These are phyloP conservation scores for Masticophis lateralis DNA, from an alignment of 2,797 vertebrate genomes.

Conservation along the genomic window DNA sequence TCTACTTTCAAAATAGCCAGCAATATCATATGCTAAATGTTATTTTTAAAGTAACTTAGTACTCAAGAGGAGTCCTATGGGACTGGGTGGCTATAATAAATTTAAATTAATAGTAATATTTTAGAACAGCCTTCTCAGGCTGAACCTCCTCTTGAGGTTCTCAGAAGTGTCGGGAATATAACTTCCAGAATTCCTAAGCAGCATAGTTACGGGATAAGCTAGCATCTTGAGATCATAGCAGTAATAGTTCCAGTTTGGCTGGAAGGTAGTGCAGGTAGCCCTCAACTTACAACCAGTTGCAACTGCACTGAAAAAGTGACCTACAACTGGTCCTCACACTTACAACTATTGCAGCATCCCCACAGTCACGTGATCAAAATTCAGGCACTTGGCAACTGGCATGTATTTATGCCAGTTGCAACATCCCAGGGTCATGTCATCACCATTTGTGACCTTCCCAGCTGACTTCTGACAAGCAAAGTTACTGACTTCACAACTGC, in stretches of 20 bases:
- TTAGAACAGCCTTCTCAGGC: neutral
- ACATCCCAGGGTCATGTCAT: neutral
- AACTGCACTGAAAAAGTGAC: neutral
- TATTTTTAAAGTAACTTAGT: neutral
- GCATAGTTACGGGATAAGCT: neutral
- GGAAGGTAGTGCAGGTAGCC: neutral
- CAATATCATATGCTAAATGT: neutral
- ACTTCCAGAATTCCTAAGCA: neutral
- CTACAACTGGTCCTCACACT: neutral
- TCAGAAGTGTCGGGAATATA: neutral
- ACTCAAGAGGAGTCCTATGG: neutral
- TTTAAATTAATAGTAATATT: neutral
- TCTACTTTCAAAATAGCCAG: neutral
- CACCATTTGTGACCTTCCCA: neutral
- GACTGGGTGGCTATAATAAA: neutral
- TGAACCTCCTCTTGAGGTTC: neutral
- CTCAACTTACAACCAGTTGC: neutral
- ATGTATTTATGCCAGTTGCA: neutral
- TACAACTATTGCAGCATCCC: neutral
- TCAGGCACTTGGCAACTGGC: neutral
- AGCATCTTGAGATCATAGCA: neutral
- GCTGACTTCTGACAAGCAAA: neutral
- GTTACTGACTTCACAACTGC: neutral
- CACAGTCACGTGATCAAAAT: neutral
- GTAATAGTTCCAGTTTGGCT: too few relatives aligned